These are phyloP conservation scores for Dendronephthya gigantea DNA, from an alignment of 64 coral and sea anemone species.

Conservation along the genomic window DNA sequence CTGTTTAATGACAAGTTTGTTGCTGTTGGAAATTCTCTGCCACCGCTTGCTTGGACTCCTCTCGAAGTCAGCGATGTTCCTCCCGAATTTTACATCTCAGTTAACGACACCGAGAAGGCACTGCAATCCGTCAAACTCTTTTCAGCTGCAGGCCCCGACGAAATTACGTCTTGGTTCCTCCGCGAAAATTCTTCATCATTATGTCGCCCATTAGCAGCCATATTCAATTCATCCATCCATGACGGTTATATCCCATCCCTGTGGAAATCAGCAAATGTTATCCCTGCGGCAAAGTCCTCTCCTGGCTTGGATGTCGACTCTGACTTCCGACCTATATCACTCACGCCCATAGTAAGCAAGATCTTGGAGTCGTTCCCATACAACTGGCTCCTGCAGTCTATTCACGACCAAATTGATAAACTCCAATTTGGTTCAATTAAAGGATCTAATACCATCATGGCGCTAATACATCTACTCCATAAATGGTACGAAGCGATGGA, in stretches of 20 bases:
- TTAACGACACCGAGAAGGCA: not conserved
- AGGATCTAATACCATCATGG: not conserved
- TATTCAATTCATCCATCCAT: not conserved
- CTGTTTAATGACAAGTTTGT: slow-evolving; percentile 23
- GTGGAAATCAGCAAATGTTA: not conserved
- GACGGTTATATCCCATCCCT: not conserved
- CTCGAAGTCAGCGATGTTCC: not conserved
- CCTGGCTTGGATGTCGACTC: not conserved
- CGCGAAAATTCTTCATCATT: not conserved
- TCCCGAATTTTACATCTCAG: not conserved
- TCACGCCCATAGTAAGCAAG: not conserved
- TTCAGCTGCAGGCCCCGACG: not conserved
- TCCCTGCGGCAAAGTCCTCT: not conserved
- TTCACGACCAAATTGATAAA: not conserved
- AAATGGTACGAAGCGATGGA: not conserved
- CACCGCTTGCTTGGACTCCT: not conserved
- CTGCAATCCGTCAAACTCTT: not conserved
- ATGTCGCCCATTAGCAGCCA: not conserved
- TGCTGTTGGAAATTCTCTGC: not conserved
- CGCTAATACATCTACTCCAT: not conserved
- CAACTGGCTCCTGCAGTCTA: not conserved
- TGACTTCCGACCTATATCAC: not conserved
- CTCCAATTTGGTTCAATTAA: not conserved
- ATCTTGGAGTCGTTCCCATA: not conserved
- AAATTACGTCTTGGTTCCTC: not conserved